phyloP scores from a whole-genome alignment of 2,113 vertebrate genomes.

The Scomber colias region DNA sequence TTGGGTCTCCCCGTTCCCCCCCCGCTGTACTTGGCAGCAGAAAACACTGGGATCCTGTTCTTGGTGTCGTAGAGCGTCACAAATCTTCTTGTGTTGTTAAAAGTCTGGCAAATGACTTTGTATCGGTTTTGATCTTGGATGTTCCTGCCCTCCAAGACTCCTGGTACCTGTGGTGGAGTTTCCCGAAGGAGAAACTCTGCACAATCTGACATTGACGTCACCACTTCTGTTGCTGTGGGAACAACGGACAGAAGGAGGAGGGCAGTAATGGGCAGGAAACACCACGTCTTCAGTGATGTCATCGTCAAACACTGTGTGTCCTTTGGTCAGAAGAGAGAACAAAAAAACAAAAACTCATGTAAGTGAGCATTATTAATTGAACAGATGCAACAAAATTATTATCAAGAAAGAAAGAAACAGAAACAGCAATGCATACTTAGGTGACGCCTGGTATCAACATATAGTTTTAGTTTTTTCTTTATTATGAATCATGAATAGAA shows the following conservation, averaged over 20 bases:
- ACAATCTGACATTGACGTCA: slow-evolving; percentile 16
- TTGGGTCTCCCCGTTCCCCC: no score
- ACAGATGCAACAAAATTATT: no score
- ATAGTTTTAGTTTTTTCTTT: no score
- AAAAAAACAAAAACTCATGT: no score
- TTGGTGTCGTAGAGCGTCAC: slow-evolving; percentile 58
- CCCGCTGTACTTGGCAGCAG: slow-evolving; percentile 46
- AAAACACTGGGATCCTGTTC: slow-evolving; percentile 70
- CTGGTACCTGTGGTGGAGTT: slow-evolving; percentile 10
- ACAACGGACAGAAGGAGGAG: slow-evolving; percentile 14
- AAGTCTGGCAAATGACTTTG: slow-evolving; percentile 63
- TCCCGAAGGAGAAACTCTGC: slow-evolving; percentile 8
- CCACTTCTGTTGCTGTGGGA: slow-evolving; percentile 32
- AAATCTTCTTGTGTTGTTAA: background rate
- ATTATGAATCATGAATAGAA: no score
- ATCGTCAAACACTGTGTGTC: no score
- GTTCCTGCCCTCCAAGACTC: slow-evolving; percentile 15
- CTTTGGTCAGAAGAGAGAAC: no score
- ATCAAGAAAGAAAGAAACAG: no score
- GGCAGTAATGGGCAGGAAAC: background rate
- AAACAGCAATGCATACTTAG: no score
- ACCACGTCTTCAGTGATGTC: no score
- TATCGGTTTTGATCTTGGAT: slow-evolving; percentile 49
- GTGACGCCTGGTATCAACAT: no score
- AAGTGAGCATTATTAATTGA: no score